Base-by-base conservation (phyloP, 2,797 vertebrate genomes). In the Brachyalestes nurse region DNA sequence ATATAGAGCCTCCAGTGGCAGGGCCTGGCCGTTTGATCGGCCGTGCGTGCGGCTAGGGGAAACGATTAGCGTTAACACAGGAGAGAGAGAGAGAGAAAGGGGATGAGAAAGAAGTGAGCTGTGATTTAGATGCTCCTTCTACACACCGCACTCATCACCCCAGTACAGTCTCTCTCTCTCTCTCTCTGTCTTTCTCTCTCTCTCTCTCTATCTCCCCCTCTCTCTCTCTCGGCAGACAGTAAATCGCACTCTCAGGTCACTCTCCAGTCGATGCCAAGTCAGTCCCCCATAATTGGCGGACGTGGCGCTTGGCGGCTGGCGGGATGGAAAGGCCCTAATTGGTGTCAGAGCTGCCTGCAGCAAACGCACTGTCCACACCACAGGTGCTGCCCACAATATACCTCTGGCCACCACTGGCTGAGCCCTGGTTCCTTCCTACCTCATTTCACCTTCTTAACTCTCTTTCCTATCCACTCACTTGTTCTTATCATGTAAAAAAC, bases 241-340 rank as follows among this genome's bases (percentile, higher is more conserved):
- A 94, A 93, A 93, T 94, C 92, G 88, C 88, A 86, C 90, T 92
- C 93, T 93, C 91, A 89, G 91, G 93, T 94, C 93, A 93, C 91
- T 90, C 92, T 93, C 89, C 91, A 90, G 92, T 93, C 90, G 88
- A 91, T 92, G 89, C 85, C 84, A 42, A 92, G 92, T 94, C 93
- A 92, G 91, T 92, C 91, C 81, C n/a, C 86, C 88, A 89, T 94
- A 93, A 94, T 93, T 93, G 92, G 92, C 90, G 85, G 89, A 87
- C 85, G 88, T 91, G 62, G 45, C 88, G 90, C 87, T 87, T 74
- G 88, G 91, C 84, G 79, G 85, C 86, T 87, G 84, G 89, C 7
- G 77, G 83, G 86, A 86, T 86, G 81, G 86, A 88, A 86, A 87
- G 90, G 86, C 79, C 88, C 90, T 94, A 94, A 95, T 93, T 94